phyloP scores from a whole-genome alignment of 2,888 invertebrate genomes.

The Mythimna ferrago region DNA sequence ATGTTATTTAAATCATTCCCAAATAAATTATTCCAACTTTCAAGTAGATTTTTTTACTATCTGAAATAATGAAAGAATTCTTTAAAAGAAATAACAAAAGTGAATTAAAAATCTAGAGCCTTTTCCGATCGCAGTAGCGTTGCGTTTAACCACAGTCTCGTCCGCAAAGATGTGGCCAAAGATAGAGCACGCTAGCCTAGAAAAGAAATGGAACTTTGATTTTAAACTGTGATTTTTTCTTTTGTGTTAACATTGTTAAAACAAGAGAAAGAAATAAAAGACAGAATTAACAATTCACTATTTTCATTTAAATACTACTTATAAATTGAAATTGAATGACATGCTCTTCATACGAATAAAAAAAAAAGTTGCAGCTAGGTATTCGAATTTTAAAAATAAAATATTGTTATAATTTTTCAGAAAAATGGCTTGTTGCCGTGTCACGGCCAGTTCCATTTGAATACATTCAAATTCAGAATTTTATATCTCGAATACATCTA shows the following conservation, averaged over 20 bases:
- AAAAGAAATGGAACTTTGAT: conserved; percentile 30
- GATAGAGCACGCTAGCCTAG: conserved; percentile 32
- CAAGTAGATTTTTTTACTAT: background rate
- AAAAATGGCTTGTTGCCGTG: conserved; percentile 35
- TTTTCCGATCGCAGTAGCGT: conserved; percentile 7
- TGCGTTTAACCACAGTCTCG: conserved; percentile 28
- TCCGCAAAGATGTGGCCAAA: conserved; percentile 35
- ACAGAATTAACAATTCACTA: background rate
- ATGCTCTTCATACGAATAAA: background rate
- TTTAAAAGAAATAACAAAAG: background rate
- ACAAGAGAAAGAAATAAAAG: background rate
- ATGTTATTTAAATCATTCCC: background rate
- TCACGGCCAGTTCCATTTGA: conserved; percentile 51
- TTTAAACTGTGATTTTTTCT: conserved; percentile 6
- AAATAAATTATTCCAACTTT: too few species aligned
- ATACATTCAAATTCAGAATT: conserved; percentile 58
- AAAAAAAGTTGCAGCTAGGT: background rate
- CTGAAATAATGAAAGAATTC: background rate
- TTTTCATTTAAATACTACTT: background rate
- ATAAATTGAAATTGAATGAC: too few species aligned
- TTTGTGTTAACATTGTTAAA: conserved; percentile 2
- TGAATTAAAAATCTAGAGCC: background rate
- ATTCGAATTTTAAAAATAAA: conserved; percentile 19
- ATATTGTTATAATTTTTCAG: conserved; percentile 24
- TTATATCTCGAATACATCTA: conserved; percentile 46